Base-by-base conservation (phyloP, 1,140 invertebrate species). In the Stenopsyche tienmushanensis region DNA sequence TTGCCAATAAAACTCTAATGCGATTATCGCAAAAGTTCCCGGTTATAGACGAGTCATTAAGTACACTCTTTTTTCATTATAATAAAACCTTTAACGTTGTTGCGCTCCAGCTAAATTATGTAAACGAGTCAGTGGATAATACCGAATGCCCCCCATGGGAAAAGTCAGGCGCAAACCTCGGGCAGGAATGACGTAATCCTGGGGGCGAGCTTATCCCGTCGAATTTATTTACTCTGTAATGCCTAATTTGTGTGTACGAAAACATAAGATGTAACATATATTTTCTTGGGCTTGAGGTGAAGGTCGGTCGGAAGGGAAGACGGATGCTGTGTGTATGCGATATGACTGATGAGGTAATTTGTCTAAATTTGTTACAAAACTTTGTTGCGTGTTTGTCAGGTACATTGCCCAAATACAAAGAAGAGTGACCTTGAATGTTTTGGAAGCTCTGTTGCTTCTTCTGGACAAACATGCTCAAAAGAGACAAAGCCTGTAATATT, bases 131-230 rank as follows among this genome's bases (percentile, higher is more conserved):
- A 18, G 44, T 47, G 44, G 44, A 47, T 47, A 47, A 47, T 47
- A 25, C 52, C 18, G 18, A 54, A 54, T 25, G 52, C 23, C 23
- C 2, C 52, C 52, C 52, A 15, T n/a, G 52, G 26, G 52, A n/a
- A 21, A 25, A 54, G 52, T 54, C 52, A 29, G 21, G 52, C 21
- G 52, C 24, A 54, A 54, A 54, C 52, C 52, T 54, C 52, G 24
- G 24, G 52, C 52, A 13, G 20, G 25, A 13, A 54, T 54, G 52
- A 29, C 21, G 25, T 54, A 29, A 29, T 54, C 52, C 52, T 25
- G 23, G 23, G 52, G 44, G 52, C 5, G 3, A 24, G 21, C 23
- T 25, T 24, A 54, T 21, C 52, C 1, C n/a, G 7, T 13, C 25
- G 52, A 54, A 54, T 54, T 54, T 54, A 54, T 54, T 54, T 21